phyloP scores from a whole-genome alignment of 2,797 vertebrate species.

The Triplophysa bombifrons region DNA sequence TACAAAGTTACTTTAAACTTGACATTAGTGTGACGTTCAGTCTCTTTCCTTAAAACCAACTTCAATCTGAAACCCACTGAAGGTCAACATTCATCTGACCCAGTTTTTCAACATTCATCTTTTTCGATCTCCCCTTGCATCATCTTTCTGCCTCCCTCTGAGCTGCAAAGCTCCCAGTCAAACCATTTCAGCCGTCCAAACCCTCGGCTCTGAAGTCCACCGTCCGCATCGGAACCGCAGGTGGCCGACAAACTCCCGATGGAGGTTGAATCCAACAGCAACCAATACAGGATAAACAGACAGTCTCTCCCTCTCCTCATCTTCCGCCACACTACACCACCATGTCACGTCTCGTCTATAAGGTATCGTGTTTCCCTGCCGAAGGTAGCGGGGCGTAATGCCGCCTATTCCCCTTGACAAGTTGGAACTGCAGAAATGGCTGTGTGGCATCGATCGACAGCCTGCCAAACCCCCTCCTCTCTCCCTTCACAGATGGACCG shows the following conservation, averaged over 20 bases:
- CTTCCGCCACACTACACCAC: slow-evolving; percentile 45
- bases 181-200: slow-evolving; percentile 59
- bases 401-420: slow-evolving; percentile 64
- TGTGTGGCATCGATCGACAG: slow-evolving; percentile 75
- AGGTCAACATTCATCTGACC: slow-evolving; percentile 78
- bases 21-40: slow-evolving; percentile 9
- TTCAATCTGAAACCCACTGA: slow-evolving; percentile 75
- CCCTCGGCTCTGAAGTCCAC: slow-evolving; percentile 6
- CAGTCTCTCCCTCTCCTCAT: slow-evolving; percentile 52
- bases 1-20: slow-evolving; percentile 17
- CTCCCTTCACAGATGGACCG: slow-evolving; percentile 75
- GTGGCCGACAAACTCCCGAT: slow-evolving; percentile 68
- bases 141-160: slow-evolving; percentile 53
- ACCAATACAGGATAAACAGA: slow-evolving; percentile 58
- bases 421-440: slow-evolving; percentile 61
- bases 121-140: slow-evolving; percentile 59
- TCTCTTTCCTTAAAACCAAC: slow-evolving; percentile 56
- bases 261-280: slow-evolving; percentile 50
- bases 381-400: slow-evolving; percentile 51
- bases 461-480: slow-evolving; percentile 64
- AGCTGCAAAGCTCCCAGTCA: slow-evolving; percentile 63
- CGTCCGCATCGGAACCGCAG: slow-evolving; percentile 58
- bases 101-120: slow-evolving; percentile 66
- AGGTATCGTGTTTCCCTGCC: slow-evolving; percentile 68
- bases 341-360: slow-evolving; percentile 68